Conservation (phyloP, 2,888 invertebrate genomes). For the Dichetophora obliterata region DNA sequence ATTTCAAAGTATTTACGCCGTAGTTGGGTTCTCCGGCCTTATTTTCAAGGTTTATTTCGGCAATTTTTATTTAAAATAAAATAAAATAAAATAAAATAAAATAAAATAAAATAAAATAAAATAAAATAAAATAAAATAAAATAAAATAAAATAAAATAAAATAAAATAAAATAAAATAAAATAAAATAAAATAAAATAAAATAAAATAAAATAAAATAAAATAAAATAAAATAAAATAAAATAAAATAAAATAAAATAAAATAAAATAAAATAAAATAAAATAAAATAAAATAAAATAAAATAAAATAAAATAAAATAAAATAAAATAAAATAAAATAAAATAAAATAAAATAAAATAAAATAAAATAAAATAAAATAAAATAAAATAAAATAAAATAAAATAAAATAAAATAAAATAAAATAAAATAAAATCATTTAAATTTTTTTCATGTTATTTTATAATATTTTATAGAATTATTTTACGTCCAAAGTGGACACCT, state of each 20-base stretch:
- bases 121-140: background rate
- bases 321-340: background rate
- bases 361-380: background rate
- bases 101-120: background rate
- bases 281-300: background rate
- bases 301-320: background rate
- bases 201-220: background rate
- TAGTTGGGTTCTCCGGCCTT: no score
- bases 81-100: background rate
- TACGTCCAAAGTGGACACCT: no score
- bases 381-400: background rate
- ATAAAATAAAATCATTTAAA: background rate
- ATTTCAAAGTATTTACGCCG: no score
- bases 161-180: background rate
- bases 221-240: background rate
- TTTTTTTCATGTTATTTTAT: no score
- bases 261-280: background rate
- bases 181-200: background rate
- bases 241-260: background rate
- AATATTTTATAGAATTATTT: no score
- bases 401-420: background rate
- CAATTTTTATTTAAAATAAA: background rate
- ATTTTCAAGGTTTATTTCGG: no score
- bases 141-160: background rate
- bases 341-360: background rate